A percentile compares a stretch with the other conserved stretches of the same genome.
These are phyloP conservation scores for Cosmia pyralina DNA, from an alignment of 2,888 invertebrate genomes.

Conservation along the genomic window DNA sequence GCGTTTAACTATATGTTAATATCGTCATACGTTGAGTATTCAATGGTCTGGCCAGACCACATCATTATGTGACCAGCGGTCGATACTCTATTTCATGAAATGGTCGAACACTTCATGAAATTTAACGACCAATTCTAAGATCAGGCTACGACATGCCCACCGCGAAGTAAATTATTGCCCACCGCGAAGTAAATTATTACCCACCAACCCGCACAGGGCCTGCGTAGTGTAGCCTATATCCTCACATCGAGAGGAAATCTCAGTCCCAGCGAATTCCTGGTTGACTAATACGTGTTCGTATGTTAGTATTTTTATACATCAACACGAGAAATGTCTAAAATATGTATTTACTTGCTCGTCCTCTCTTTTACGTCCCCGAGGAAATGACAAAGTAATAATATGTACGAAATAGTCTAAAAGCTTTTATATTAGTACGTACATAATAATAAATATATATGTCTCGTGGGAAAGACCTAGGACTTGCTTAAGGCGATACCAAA, in stretches of 20 bases:
- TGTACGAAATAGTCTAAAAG: constrained; percentile 10
- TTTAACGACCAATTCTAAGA: too few relatives aligned
- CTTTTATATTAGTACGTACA: constrained; percentile 3
- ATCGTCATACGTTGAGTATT: too few relatives aligned
- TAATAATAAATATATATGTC: constrained; percentile 6
- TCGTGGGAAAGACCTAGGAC: background rate
- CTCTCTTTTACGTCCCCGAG: constrained; percentile 4
- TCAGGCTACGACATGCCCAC: too few relatives aligned
- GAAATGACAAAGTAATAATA: constrained; percentile 8
- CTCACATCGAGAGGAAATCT: background rate
- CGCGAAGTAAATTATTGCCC: too few relatives aligned
- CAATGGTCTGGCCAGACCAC: too few relatives aligned
- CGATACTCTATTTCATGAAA: too few relatives aligned
- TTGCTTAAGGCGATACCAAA: background rate
- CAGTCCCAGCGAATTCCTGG: too few relatives aligned
- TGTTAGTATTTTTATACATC: background rate
- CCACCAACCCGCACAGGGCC: background rate
- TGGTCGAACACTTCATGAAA: too few relatives aligned
- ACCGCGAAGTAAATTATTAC: too few relatives aligned
- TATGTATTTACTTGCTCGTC: constrained; percentile 3
- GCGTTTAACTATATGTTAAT: too few relatives aligned
- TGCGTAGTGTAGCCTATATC: background rate
- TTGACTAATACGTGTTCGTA: background rate
- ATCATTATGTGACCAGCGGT: too few relatives aligned
- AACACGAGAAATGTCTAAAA: background rate